A percentile compares a stretch with the other conserved stretches of the same genome.
Evolutionary conservation across 2,113 vertebrate genomes (phyloP).

Genomic region (Eclectus roratus): DNA sequence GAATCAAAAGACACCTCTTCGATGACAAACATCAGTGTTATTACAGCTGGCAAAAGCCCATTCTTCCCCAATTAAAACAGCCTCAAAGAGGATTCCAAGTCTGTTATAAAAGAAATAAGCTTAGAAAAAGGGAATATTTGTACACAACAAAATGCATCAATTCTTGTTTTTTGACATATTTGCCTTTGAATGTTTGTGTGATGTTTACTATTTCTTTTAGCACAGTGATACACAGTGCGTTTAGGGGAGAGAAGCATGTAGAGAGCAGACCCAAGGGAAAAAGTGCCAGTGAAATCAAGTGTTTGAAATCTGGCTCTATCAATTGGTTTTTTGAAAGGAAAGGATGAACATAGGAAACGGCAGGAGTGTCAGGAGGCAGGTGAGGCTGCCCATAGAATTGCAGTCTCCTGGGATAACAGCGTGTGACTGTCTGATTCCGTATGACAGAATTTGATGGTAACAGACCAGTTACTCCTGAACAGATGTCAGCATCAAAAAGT

Average conservation of each 20-base stretch:
- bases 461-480: neutral
- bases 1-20: neutral
- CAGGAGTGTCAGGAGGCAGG: neutral
- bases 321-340: neutral
- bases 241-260: neutral
- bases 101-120: neutral
- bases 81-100: neutral
- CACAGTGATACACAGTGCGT: accelerated
- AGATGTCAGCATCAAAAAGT: neutral
- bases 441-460: neutral
- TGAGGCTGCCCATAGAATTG: accelerated
- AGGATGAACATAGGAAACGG: neutral
- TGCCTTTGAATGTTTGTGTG: neutral
- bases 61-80: neutral
- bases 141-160: neutral
- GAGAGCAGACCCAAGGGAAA: neutral
- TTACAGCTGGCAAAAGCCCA: neutral
- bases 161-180: neutral
- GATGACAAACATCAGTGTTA: neutral
- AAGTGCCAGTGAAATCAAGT: neutral
- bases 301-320: neutral
- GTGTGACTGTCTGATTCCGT: neutral
- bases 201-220: neutral
- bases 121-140: neutral
- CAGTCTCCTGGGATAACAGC: accelerated